Evolutionary conservation across 1,140 invertebrate genomes (phyloP), one percentile per base, ranked within the genome.

Genomic region (Arctopsyche grandis): DNA sequence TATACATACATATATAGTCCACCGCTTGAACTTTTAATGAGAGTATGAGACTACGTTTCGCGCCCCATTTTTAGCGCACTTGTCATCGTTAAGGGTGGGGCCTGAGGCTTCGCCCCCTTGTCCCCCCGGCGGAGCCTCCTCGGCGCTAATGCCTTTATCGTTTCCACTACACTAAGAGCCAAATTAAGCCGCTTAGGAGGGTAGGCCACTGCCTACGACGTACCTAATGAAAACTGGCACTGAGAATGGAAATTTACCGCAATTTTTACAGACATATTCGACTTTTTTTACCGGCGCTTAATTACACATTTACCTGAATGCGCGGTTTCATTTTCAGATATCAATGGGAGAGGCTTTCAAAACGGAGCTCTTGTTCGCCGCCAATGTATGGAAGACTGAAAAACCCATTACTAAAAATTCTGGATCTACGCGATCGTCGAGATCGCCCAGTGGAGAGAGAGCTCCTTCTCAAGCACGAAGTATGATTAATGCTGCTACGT

Each of bases 301-400:
- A 52, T 52, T 52, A 52, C 12, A 5, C 48, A 52, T 10, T 12
- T 52, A 38, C 29, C 7, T 7, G 29, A 38, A 38, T 38, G 7
- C 7, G 7, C 29, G 3, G 16, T 5, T 52, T 52, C 43, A 56
- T 76, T 79, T 84, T 14, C 79, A 91, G 91, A 87, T 92, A 19
- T 89, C 90, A 0, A 87, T 90, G 0, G 85, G 84, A 75, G 89
- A 91, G 80, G 91, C 91, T 0, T 83, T 92, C 5, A 83, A 86
- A 16, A 85, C 86, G 0, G 91, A 92, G 84, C 79, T 90, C 0
- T 87, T 86, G 82, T 92, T 92, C 83, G 89, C 89, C 1, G 77
- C 91, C 9, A 87, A 89, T 79, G 85, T 92, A 78, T 89, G 85
- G 83, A 84, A 84, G 19, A 83, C 86, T 70, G 89, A 87, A 14